phyloP scores from a whole-genome alignment of 2,888 invertebrate species.

The Agrochola lychnidis region DNA sequence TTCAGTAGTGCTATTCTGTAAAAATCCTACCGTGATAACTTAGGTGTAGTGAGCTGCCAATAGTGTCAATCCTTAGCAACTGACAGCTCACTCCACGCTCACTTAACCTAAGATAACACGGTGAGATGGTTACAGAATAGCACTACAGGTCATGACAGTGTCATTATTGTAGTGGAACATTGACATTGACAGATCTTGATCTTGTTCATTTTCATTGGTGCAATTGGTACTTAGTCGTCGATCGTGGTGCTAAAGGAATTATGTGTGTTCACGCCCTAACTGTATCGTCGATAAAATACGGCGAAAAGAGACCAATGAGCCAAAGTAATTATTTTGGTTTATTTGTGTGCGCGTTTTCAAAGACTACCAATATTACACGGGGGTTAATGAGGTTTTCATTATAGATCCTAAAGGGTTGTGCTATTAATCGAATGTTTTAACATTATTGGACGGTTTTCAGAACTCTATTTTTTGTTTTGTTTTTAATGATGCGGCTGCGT shows the following conservation, averaged over 20 bases:
- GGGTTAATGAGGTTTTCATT: slow-evolving; percentile 50
- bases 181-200: background rate
- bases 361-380: slow-evolving; percentile 35
- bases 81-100: no score
- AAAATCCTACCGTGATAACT: no score
- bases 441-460: slow-evolving; percentile 11
- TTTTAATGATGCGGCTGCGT: background rate
- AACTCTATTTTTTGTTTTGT: background rate
- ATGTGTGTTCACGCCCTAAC: background rate
- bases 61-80: no score
- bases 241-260: background rate
- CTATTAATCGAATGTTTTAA: slow-evolving; percentile 34
- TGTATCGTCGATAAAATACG: slow-evolving; percentile 16
- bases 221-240: background rate
- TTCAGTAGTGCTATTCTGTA: no score
- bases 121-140: no score
- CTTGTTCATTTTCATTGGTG: background rate
- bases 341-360: slow-evolving; percentile 42
- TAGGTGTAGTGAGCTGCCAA: no score
- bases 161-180: background rate
- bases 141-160: no score
- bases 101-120: no score
- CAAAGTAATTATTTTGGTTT: slow-evolving; percentile 52
- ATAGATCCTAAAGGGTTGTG: slow-evolving; percentile 31
- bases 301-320: slow-evolving; percentile 39